These are phyloP conservation scores for Solea senegalensis DNA, from an alignment of 2,113 vertebrate species.

Conservation along the genomic window DNA sequence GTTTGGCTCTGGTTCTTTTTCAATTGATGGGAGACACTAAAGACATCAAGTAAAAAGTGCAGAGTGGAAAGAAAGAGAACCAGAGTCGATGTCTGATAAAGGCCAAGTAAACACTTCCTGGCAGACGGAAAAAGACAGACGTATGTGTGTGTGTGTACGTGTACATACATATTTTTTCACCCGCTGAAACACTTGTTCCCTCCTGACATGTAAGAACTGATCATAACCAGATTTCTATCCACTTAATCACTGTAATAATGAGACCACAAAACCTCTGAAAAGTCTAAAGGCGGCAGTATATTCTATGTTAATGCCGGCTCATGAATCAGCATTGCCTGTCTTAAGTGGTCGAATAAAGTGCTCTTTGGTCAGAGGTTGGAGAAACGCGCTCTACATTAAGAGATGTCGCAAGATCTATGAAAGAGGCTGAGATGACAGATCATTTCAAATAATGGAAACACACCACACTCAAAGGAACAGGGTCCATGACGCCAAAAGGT, in stretches of 20 bases:
- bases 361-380: not conserved
- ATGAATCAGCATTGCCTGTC: not conserved
- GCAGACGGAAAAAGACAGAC: not conserved
- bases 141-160: not conserved
- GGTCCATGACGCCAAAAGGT: slow-evolving; percentile 72
- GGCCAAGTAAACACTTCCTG: slow-evolving; percentile 46
- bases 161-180: not conserved
- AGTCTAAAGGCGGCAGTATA: not conserved
- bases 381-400: not conserved
- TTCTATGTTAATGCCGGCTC: not conserved
- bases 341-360: not conserved
- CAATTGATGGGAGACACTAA: slow-evolving; percentile 33
- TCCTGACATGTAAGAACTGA: not conserved
- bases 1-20: slow-evolving; percentile 22
- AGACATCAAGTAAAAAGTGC: slow-evolving; percentile 47
- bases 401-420: slow-evolving; percentile 53
- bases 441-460: slow-evolving; percentile 73
- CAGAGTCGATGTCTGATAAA: slow-evolving; percentile 33
- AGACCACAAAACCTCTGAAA: no score
- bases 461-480: slow-evolving; percentile 39
- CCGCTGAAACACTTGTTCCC: not conserved
- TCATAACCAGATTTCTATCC: not conserved
- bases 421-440: slow-evolving; percentile 28
- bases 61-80: slow-evolving; percentile 53
- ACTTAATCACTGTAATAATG: no score